A percentile compares a stretch with the other conserved stretches of the same genome.
Evolutionary conservation across 2,797 vertebrate genomes (phyloP).

Genomic region (Chanos chanos): DNA sequence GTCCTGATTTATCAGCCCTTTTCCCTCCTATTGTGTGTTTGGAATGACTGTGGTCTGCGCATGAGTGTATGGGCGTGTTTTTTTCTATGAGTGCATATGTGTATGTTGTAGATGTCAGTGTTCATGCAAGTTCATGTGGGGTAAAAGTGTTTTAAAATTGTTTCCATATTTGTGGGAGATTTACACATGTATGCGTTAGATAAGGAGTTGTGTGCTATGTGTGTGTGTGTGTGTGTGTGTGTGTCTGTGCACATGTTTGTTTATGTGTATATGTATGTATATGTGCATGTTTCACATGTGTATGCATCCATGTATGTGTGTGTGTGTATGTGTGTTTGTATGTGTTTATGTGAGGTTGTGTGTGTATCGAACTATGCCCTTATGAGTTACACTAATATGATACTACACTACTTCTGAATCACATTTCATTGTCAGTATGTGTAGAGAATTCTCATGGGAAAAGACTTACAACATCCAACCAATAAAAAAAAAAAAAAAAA

Average conservation of each 20-base stretch:
- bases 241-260: not conserved
- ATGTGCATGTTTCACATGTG: too few relatives aligned
- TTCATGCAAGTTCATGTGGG: not conserved
- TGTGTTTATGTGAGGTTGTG: not conserved
- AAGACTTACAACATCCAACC: conserved; percentile 20
- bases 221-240: not conserved
- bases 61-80: too few relatives aligned
- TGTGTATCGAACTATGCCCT: not conserved
- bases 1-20: conserved; percentile 6
- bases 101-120: too few relatives aligned
- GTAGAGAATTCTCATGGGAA: conserved; percentile 22
- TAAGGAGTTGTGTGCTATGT: too few relatives aligned
- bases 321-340: not conserved
- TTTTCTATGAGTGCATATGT: too few relatives aligned
- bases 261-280: too few relatives aligned
- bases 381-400: too few relatives aligned
- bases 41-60: conserved; percentile 17
- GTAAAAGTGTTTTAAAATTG: not conserved
- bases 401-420: not conserved
- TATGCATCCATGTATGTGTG: too few relatives aligned
- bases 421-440: conserved; percentile 26
- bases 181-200: too few relatives aligned
- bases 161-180: too few relatives aligned
- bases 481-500: conserved; percentile 2
- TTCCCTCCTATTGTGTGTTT: not conserved